Percentiles rank a stretch among this genome's conserved stretches.
phyloP scores from a whole-genome alignment of 2,113 vertebrate species.

The Corapipo altera region DNA sequence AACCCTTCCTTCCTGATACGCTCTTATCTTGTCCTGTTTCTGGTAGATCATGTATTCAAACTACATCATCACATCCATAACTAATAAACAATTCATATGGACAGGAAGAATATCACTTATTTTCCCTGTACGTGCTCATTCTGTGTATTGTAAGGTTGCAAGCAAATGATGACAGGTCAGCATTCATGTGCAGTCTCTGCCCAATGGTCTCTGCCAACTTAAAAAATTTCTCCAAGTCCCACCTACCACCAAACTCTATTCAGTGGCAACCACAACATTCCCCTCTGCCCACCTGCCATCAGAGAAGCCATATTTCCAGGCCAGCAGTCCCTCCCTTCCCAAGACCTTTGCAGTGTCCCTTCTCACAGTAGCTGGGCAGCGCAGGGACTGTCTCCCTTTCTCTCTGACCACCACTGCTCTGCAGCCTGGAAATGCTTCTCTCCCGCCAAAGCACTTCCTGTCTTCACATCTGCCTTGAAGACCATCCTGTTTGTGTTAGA shows the following conservation, averaged over 20 bases:
- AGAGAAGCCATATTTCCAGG: not conserved
- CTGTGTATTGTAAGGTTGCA: not conserved
- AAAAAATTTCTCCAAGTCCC: not conserved
- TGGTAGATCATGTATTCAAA: not conserved
- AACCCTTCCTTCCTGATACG: constrained; percentile 4
- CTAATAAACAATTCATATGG: not conserved
- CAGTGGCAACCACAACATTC: not conserved
- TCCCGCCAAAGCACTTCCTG: not conserved
- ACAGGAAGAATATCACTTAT: not conserved
- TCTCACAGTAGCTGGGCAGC: not conserved
- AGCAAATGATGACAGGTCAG: not conserved
- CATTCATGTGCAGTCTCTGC: not conserved
- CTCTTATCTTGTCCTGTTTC: constrained; percentile 34
- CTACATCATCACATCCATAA: not conserved
- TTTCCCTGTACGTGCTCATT: not conserved
- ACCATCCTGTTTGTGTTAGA: constrained; percentile 39
- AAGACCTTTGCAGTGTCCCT: not conserved
- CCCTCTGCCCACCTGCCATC: not conserved
- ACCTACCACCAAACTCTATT: not conserved
- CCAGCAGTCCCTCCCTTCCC: not conserved
- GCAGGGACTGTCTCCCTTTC: not conserved
- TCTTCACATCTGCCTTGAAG: constrained; percentile 15
- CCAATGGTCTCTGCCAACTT: not conserved
- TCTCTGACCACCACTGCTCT: not conserved
- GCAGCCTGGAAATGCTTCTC: constrained; percentile 5